Percentiles rank a stretch among this genome's conserved stretches.
These are phyloP conservation scores for Dimorphilus gyrociliatus DNA, from an alignment of 2,888 invertebrate species.

Conservation along the genomic window DNA sequence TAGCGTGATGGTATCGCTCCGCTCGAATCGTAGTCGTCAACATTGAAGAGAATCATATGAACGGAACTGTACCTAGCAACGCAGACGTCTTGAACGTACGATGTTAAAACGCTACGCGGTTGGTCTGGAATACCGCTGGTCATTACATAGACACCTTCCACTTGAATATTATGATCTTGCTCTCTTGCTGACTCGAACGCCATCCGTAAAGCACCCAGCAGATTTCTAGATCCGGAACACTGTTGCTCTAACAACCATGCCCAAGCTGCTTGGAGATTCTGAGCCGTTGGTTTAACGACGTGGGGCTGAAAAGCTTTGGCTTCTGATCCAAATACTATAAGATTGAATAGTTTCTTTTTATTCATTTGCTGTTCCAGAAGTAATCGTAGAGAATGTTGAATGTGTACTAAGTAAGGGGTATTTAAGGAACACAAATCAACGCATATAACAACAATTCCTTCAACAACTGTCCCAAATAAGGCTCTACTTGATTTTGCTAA, in stretches of 20 bases:
- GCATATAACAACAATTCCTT: conserved; percentile 34
- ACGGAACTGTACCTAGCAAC: conserved; percentile 18
- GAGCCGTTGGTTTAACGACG: conserved; percentile 29
- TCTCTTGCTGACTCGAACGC: conserved; percentile 37
- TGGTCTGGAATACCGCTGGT: conserved; percentile 38
- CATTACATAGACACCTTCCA: conserved; percentile 36
- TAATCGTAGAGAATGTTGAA: conserved; percentile 35
- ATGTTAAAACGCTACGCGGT: conserved; percentile 19
- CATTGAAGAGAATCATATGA: conserved; percentile 35
- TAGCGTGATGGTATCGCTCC: conserved; percentile 36
- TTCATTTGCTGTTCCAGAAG: conserved; percentile 37
- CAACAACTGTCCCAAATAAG: conserved; percentile 34
- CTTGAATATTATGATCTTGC: conserved; percentile 17
- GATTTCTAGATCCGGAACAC: conserved; percentile 35
- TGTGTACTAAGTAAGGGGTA: conserved; percentile 34
- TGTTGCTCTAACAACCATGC: conserved; percentile 33
- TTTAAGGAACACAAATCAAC: conserved; percentile 35
- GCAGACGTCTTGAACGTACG: conserved; percentile 28
- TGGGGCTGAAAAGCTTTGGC: conserved; percentile 29
- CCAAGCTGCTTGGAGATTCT: conserved; percentile 36
- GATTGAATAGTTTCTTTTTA: conserved; percentile 37
- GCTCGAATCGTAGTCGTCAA: conserved; percentile 34
- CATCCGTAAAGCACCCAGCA: conserved; percentile 26
- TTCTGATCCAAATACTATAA: conserved; percentile 31
- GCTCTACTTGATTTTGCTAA: conserved; percentile 29